Base-by-base conservation (phyloP, 64 coral and sea anemone genomes). In the Dendrophyllia cribrosa region DNA sequence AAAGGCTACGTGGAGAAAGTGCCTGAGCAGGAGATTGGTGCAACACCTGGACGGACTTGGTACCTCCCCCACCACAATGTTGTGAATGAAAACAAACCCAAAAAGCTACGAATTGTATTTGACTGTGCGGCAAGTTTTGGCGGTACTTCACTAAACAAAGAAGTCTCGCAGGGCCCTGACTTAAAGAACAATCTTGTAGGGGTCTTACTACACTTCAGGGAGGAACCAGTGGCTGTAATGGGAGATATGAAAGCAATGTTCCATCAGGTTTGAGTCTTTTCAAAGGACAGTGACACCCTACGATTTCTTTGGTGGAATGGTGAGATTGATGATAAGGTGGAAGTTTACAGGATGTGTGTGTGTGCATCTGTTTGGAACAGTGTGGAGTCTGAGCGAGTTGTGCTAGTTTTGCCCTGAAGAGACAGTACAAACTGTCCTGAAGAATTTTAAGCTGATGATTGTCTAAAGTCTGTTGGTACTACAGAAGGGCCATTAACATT, bases 1-100 rank as follows among this genome's bases (percentile, higher is more conserved):
- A 73, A 87, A 45, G 85, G 85, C 9, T 87, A 87, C 66, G 85
- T 68, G 58, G 69, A 74, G 50, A 87, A 56, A 23, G 66, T 73
- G 15, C 66, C 24, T 72, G 51, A 72, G 2, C 1, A 43, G 34
- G 48, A 87, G 15, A 13, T 58, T 43, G 21, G 15, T 58, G 56
- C 16, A 5, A 58, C 21, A n/a, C 48, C 49, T 56, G 51, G 66
- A 43, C 49, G 43, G 23, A 72, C 55, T 58, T 87, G 85, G 85
- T 87, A 87, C 22, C 66, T 87, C 22, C 85, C 68, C 14, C 68
- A 87, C 56, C 67, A 73, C 55, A 58, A 34, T 13, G 68, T 87
- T 67, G 48, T 87, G 0, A 55, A 87, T 72, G 47, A 25, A 72
- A 73, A 87, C 23, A 87, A 87, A 49, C 85, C 85, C 3, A 65